Conservation (phyloP, 2,888 invertebrate species). For the Synanthedon tipuliformis region DNA sequence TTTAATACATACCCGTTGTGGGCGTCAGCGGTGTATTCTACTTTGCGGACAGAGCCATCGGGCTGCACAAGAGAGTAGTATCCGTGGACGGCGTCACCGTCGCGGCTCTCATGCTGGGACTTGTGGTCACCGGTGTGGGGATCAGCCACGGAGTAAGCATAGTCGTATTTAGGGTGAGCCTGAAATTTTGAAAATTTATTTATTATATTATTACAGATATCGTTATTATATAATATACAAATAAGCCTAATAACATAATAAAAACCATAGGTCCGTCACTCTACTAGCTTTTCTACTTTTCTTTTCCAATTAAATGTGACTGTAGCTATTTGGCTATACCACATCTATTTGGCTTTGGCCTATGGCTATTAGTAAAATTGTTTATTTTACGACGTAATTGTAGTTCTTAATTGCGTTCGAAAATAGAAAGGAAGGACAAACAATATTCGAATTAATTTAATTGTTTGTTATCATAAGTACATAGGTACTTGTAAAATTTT, state of each 20-base stretch:
- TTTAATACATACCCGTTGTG: constrained; percentile 50
- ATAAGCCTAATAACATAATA: too few species aligned
- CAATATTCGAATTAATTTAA: neutral
- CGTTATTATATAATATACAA: too few species aligned
- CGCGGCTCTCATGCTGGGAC: constrained; percentile 61
- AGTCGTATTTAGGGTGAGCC: constrained; percentile 55
- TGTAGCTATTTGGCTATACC: too few species aligned
- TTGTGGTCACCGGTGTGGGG: constrained; percentile 71
- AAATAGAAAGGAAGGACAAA: neutral
- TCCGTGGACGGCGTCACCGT: constrained; percentile 69
- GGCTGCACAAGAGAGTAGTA: constrained; percentile 71
- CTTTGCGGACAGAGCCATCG: constrained; percentile 64
- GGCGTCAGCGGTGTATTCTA: constrained; percentile 62
- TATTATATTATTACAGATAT: too few species aligned
- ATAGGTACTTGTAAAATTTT: too few species aligned
- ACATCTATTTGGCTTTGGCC: too few species aligned
- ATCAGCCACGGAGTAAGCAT: constrained; percentile 65
- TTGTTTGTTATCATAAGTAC: too few species aligned
- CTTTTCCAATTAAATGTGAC: too few species aligned
- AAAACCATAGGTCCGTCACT: too few species aligned
- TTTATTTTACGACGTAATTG: neutral
- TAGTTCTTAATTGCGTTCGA: neutral
- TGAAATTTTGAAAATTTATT: constrained; percentile 8
- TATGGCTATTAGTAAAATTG: too few species aligned
- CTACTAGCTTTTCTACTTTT: too few species aligned